Conservation (phyloP, 2,797 vertebrate genomes). For the Pseudochirops cupreus region DNA sequence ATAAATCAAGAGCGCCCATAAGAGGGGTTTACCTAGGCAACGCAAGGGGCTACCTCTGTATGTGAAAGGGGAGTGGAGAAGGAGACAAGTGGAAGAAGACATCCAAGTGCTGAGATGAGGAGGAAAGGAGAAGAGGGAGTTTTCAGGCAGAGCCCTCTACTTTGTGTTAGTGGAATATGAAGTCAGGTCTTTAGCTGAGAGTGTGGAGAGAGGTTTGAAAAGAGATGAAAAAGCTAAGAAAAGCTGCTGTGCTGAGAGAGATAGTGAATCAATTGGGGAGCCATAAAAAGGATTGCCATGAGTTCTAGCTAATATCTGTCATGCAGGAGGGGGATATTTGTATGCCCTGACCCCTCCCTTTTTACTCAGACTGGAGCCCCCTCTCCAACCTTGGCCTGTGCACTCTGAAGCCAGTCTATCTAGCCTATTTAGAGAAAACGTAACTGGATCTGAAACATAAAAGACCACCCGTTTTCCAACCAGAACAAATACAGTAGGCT, state of each 20-base stretch:
- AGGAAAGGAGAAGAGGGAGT: fast-evolving
- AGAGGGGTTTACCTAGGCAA: background rate
- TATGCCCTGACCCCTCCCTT: background rate
- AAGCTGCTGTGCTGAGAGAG: background rate
- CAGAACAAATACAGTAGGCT: conserved; percentile 46
- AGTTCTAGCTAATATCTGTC: background rate
- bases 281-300: fast-evolving
- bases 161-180: background rate
- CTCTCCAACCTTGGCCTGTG: background rate
- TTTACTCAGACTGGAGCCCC: background rate
- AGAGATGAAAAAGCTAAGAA: background rate
- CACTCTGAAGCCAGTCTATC: background rate
- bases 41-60: background rate
- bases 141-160: background rate
- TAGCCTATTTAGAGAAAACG: background rate
- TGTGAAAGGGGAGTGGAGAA: background rate
- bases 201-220: background rate
- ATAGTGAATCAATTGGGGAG: background rate
- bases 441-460: too few species aligned
- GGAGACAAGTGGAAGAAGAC: background rate
- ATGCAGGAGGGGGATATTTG: background rate
- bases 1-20: background rate
- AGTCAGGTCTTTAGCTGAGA: background rate
- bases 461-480: background rate
- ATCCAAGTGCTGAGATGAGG: background rate